These are phyloP conservation scores for Manacus vitellinus DNA, from an alignment of 2,113 vertebrate species.

Conservation along the genomic window DNA sequence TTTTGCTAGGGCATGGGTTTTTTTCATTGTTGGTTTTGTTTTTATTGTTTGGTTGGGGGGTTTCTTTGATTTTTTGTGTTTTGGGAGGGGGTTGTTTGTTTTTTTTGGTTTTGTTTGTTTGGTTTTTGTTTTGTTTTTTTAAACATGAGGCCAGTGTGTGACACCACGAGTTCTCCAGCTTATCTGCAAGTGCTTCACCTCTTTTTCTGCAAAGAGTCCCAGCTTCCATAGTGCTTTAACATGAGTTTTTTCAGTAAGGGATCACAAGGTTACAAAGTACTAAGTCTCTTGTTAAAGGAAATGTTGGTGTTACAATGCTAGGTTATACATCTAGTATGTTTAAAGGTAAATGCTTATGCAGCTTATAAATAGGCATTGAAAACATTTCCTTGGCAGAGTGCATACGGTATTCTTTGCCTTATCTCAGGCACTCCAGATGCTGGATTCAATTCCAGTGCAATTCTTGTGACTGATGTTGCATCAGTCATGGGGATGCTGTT, in stretches of 20 bases:
- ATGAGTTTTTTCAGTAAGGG: background rate
- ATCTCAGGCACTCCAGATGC: background rate
- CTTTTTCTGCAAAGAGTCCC: background rate
- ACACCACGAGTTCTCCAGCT: background rate
- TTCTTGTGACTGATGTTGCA: background rate
- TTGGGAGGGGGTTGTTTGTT: background rate
- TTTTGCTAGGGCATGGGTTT: background rate
- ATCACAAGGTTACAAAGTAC: background rate
- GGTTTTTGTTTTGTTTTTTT: background rate
- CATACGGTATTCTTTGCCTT: background rate
- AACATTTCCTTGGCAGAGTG: background rate
- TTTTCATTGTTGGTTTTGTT: background rate
- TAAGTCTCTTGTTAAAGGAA: background rate
- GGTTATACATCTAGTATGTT: background rate
- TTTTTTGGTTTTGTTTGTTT: background rate
- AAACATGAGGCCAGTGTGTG: background rate
- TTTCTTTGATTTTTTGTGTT: no score
- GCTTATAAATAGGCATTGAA: background rate
- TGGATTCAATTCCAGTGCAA: background rate
- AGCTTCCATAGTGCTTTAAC: background rate
- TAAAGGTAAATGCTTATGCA: background rate
- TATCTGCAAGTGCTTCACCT: background rate
- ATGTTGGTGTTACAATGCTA: background rate
- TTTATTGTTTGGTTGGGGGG: background rate
- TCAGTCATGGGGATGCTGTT: background rate